Percentiles rank a stretch among this genome's conserved stretches.
Conservation (phyloP, 2,888 invertebrate species). For the Caenorhabditis sp. region DNA sequence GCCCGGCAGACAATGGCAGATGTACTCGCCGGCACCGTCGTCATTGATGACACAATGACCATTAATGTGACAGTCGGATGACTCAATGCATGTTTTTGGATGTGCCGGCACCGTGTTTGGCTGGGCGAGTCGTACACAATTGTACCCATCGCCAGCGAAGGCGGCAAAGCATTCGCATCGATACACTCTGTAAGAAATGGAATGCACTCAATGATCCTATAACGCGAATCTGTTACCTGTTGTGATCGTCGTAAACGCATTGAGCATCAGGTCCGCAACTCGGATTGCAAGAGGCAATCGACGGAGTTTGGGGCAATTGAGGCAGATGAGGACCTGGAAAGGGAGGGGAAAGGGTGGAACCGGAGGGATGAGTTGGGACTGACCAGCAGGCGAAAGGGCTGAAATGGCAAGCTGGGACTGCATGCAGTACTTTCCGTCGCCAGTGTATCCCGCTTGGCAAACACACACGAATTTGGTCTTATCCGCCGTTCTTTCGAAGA, state of each 20-base stretch:
- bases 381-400: conserved; percentile 57
- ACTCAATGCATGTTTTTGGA: conserved; percentile 77
- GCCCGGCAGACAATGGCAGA: conserved; percentile 80
- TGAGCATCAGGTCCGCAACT: conserved; percentile 80
- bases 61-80: conserved; percentile 80
- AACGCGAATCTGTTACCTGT: conserved; percentile 22
- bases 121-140: conserved; percentile 61
- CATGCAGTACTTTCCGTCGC: conserved; percentile 79
- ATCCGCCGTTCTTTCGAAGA: conserved; percentile 70
- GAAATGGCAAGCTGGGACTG: conserved; percentile 61
- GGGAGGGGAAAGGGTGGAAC: conserved; percentile 5
- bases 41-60: conserved; percentile 79
- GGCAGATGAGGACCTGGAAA: conserved; percentile 40
- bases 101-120: conserved; percentile 48
- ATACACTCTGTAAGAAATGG: conserved; percentile 44
- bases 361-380: neutral
- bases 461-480: conserved; percentile 74
- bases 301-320: too few species aligned
- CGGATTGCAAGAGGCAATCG: conserved; percentile 39
- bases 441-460: conserved; percentile 80
- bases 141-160: conserved; percentile 79
- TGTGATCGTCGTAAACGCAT: conserved; percentile 81
- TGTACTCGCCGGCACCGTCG: conserved; percentile 77
- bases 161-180: conserved; percentile 76
- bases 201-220: neutral